These are phyloP conservation scores for Tetrapedia diversipes DNA, from an alignment of 2,888 invertebrate species.

Conservation along the genomic window DNA sequence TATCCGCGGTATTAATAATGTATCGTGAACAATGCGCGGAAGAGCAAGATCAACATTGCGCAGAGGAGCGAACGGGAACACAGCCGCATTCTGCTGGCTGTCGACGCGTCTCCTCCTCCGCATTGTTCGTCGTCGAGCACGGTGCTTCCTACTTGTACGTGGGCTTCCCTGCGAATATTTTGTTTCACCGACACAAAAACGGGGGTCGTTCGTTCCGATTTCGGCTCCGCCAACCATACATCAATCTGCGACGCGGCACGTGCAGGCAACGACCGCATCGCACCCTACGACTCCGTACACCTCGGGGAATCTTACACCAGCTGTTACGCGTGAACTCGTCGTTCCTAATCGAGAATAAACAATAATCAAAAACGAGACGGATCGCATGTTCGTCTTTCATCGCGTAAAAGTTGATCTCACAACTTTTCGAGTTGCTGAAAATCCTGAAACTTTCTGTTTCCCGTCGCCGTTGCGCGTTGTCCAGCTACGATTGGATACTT, in stretches of 20 bases:
- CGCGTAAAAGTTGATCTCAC: too few species aligned
- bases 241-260: slow-evolving; percentile 17
- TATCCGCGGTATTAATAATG: slow-evolving; percentile 59
- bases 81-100: slow-evolving; percentile 16
- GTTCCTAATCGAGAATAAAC: not conserved
- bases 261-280: not conserved
- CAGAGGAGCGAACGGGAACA: slow-evolving; percentile 20
- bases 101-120: slow-evolving; percentile 9
- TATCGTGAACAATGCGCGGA: slow-evolving; percentile 48
- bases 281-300: not conserved
- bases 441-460: too few species aligned
- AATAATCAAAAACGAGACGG: not conserved
- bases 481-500: too few species aligned
- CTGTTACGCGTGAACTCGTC: not conserved
- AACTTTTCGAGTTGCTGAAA: too few species aligned
- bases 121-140: slow-evolving; percentile 33
- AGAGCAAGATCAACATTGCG: slow-evolving; percentile 57
- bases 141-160: not conserved
- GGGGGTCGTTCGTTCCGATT: slow-evolving; percentile 14
- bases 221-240: not conserved
- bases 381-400: too few species aligned
- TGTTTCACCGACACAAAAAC: not conserved
- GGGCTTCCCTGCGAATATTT: slow-evolving; percentile 12
- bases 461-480: too few species aligned
- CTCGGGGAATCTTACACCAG: not conserved